Percentiles rank a stretch among this genome's conserved stretches.
These are phyloP conservation scores for Ceratotherium simum DNA, from an alignment of 2,113 vertebrate genomes.

Conservation along the genomic window DNA sequence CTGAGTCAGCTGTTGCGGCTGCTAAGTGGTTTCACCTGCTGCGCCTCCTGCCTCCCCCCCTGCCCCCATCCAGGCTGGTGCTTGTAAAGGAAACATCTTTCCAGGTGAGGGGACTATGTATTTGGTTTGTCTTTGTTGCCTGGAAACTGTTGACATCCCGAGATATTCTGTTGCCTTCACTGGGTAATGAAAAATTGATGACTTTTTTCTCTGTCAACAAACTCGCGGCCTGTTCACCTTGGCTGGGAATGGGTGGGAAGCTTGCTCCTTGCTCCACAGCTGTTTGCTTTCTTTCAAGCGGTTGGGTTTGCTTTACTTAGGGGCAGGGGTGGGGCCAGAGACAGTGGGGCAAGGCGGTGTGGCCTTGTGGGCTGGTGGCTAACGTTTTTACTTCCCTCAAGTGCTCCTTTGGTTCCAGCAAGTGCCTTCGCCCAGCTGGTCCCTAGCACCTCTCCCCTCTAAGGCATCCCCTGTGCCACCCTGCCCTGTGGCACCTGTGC, in stretches of 20 bases:
- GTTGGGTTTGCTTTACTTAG: background rate
- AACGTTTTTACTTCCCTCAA: too few species aligned
- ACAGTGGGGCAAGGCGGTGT: background rate
- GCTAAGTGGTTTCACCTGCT: background rate
- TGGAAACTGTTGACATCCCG: slow-evolving; percentile 73
- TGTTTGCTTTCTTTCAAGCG: background rate
- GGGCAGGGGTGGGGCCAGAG: background rate
- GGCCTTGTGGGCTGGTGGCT: background rate
- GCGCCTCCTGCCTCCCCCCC: accelerated
- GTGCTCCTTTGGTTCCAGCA: background rate
- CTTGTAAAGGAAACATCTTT: slow-evolving; percentile 43
- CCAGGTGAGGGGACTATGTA: slow-evolving; percentile 4
- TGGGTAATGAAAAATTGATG: slow-evolving; percentile 78
- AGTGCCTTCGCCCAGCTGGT: background rate
- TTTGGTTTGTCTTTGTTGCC: slow-evolving; percentile 65
- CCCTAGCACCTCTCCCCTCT: background rate
- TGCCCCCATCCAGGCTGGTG: background rate
- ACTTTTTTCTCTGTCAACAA: slow-evolving; percentile 34
- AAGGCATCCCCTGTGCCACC: background rate
- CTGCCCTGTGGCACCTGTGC: background rate
- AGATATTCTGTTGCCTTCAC: slow-evolving; percentile 66
- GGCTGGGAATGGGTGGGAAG: background rate
- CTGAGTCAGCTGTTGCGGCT: background rate
- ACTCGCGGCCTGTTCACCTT: background rate
- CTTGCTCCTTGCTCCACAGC: background rate